Evolutionary conservation across 2,888 invertebrate genomes (phyloP), one percentile per base, ranked within the genome.

Genomic region (Acanthosepion lycidas): DNA sequence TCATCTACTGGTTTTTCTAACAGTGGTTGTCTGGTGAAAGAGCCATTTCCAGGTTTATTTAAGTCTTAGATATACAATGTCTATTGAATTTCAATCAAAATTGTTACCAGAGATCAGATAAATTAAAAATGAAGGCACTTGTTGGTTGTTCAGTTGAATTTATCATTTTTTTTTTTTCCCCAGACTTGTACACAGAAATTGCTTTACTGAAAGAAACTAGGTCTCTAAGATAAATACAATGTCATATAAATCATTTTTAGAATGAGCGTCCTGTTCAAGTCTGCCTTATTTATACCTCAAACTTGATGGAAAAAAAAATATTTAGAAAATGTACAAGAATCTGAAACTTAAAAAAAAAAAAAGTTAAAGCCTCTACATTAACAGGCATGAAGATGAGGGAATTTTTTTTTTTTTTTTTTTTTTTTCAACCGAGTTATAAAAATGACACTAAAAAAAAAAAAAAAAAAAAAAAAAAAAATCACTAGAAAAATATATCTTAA

Each of bases 21-120:
- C 78, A 59, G 59, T 59, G 59, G 59, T 59, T 59, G 59, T 59
- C 78, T 78, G 78, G n/a, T 78, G n/a, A 78, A 78, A n/a, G n/a
- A 78, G 78, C 78, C 78, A 78, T 78, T 78, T 78, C n/a, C 78
- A 78, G 78, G n/a, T 78, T 78, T n/a, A 78, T 78, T 78, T 78
- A 42, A 78, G 78, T 78, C n/a, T 78, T n/a, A 78, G 78, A 78
- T 78, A 78, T 33, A 78, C 78, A 78, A 78, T 78, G 78, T 78
- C 78, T 33, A 33, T 12, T n/a, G 15, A n/a, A 9, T 78, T 78
- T 78, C 78, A 78, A 5, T 78, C 78, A 78, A 33, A 78, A 78
- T 78, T 78, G n/a, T 12, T 15, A 78, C 78, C 78, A 78, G 78
- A 78, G 78, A 78, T 78, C 78, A 78, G 78, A 78, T 12, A n/a